Evolutionary conservation across 2,113 vertebrate genomes (phyloP).

Genomic region (Oncorhynchus mykiss): DNA sequence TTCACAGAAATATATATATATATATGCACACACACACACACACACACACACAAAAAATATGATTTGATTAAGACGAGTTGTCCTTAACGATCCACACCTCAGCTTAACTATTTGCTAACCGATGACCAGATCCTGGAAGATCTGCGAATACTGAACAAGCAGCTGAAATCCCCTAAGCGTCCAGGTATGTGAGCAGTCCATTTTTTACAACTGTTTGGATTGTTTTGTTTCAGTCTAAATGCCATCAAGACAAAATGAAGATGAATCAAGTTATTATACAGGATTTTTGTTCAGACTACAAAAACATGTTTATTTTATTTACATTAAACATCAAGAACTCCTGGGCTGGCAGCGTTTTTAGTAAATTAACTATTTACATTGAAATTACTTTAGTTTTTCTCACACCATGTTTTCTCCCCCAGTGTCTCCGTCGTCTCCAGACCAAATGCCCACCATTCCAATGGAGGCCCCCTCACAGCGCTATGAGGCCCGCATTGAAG

Average conservation of each 20-base stretch:
- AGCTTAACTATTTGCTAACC: slow-evolving; percentile 95
- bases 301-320: too few relatives aligned
- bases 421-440: slow-evolving; percentile 93
- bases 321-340: too few relatives aligned
- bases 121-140: slow-evolving; percentile 99
- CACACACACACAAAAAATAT: too few relatives aligned
- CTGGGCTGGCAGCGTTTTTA: too few relatives aligned
- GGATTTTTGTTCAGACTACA: too few relatives aligned
- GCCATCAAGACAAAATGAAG: too few relatives aligned
- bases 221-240: not conserved
- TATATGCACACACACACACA: too few relatives aligned
- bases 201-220: too few relatives aligned
- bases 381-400: not conserved
- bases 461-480: slow-evolving; percentile 88
- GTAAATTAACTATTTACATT: too few relatives aligned
- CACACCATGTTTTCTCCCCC: slow-evolving; percentile 26
- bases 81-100: slow-evolving; percentile 87
- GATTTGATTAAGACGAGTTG: not conserved
- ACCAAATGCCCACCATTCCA: slow-evolving; percentile 87
- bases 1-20: not conserved
- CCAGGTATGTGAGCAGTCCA: slow-evolving; percentile 74
- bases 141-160: slow-evolving; percentile 90
- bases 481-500: slow-evolving; percentile 95
- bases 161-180: slow-evolving; percentile 98
- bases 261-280: too few relatives aligned